Evolutionary conservation across 2,797 vertebrate genomes (phyloP), one percentile per base, ranked within the genome.

Genomic region (Taeniopygia guttata): DNA sequence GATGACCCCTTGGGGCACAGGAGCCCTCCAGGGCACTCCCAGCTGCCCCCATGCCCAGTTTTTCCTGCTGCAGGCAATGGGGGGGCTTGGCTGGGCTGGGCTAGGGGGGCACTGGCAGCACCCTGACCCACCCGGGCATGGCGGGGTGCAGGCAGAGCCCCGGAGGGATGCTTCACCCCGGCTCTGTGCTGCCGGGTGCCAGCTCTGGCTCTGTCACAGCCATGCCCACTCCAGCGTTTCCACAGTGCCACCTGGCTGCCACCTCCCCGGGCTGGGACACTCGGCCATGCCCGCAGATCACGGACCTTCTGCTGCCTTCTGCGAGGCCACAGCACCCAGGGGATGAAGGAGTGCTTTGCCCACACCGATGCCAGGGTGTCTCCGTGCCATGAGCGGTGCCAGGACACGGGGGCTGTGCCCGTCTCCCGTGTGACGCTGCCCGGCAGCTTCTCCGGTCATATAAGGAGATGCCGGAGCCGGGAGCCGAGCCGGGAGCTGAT

Each of bases 231-330:
- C 30, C 10, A 4, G 69, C 32, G 92, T 90, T 97, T 97, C 93
- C 40, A 58, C 85, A 93, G 95, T 96, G 96, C 97, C 97, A 97
- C 89, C 97, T 97, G 93, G 96, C 89, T 97, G 96, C 72, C 68
- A 14, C 56, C 91, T 76, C 79, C 54, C 5, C 0, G 45, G 60
- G 43, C 43, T 45, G 81, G 54, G 22, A 74, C 67, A 1, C 3
- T 0, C 9, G 1, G 32, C 60, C 48, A n/a, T 13, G 49, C 2
- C 22, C 0, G 0, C 10, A 59, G 29, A 12, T 69, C 3, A 0
- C 0, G 6, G 36, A 34, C 10, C 19, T 21, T 49, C 1, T 0
- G 26, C 40, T 13, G 59, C 64, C 6, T 38, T 27, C 30, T 3
- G 7, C 10, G 17, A 38, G 45, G 34, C 52, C 17, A 1, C 2